Evolutionary conservation across 2,797 vertebrate species (phyloP), one percentile per base, ranked within the genome.

Genomic region (Staurois parvus): DNA sequence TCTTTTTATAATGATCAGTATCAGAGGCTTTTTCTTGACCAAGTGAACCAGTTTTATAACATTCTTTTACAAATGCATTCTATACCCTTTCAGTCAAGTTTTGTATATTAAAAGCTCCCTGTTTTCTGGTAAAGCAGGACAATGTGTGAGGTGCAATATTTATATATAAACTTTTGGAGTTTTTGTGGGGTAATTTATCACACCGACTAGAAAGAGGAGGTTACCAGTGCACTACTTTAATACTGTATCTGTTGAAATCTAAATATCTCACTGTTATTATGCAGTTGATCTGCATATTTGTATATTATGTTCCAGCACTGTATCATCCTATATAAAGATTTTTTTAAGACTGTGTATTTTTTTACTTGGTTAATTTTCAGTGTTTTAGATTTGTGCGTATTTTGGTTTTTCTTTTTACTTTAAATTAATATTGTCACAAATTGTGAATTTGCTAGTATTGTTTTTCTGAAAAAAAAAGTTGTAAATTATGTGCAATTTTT

Each of bases 261-360:
- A 72, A 66, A 80, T 69, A 29, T 69, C 40, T 81, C 64, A 76
- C 86, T 72, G 69, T 88, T 89, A 30, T 88, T 88, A 89, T 91
- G 92, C 91, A 92, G 92, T 91, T 92, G 93, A 94, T 84, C 92
- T 93, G 92, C 91, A 89, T 88, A 87, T 84, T 90, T 92, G 89
- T 90, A 89, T 88, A 86, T 90, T 89, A 89, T 81, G 79, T 81
- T 45, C 56, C 28, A 85, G 79, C 84, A 81, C 72, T 84, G 76
- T 85, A 80, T 75, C n/a, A 45, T 78, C 81, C 29, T 48, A 81
- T 59, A 80, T 79, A 79, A 70, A 56, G 79, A 52, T 52, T 52
- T 52, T 19, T 52, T 37, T 37, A 42, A 69, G 76, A 37, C 37
- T 34, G 34, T 83, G 29, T 81, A 59, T 81, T 81, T 56, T 56